Evolutionary conservation across 2,888 invertebrate genomes (phyloP).

Genomic region (Stenodera caucasica): DNA sequence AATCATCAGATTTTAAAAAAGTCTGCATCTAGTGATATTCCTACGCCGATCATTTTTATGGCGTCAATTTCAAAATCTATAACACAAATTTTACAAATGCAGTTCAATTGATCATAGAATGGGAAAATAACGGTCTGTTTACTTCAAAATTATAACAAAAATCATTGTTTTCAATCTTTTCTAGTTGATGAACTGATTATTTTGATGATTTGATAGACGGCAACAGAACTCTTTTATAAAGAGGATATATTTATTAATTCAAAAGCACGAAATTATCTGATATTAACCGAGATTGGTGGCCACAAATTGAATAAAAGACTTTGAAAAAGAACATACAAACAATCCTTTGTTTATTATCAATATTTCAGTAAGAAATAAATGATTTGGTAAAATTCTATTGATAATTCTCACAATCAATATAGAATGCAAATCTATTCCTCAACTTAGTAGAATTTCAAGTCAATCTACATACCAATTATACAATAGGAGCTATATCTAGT

Average conservation of each 20-base stretch:
- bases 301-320: too few species aligned
- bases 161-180: neutral
- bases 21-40: too few species aligned
- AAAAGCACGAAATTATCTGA: neutral
- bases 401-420: too few species aligned
- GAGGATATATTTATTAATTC: conserved; percentile 5
- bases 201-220: neutral
- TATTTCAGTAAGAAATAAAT: too few species aligned
- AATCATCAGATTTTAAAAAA: too few species aligned
- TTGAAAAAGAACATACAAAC: too few species aligned
- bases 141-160: neutral
- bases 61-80: too few species aligned
- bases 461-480: conserved; percentile 3
- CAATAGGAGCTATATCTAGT: neutral
- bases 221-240: neutral
- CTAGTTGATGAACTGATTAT: conserved; percentile 6
- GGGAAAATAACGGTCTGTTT: neutral
- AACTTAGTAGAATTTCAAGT: neutral
- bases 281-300: too few species aligned
- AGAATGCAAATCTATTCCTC: neutral
- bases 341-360: too few species aligned
- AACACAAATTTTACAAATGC: too few species aligned
- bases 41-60: too few species aligned
- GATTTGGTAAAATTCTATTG: too few species aligned
- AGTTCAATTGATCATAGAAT: neutral